A percentile compares a stretch with the other conserved stretches of the same genome.
phyloP scores from a whole-genome alignment of 2,888 invertebrate species.

The Glyphotaelius pellucidus region DNA sequence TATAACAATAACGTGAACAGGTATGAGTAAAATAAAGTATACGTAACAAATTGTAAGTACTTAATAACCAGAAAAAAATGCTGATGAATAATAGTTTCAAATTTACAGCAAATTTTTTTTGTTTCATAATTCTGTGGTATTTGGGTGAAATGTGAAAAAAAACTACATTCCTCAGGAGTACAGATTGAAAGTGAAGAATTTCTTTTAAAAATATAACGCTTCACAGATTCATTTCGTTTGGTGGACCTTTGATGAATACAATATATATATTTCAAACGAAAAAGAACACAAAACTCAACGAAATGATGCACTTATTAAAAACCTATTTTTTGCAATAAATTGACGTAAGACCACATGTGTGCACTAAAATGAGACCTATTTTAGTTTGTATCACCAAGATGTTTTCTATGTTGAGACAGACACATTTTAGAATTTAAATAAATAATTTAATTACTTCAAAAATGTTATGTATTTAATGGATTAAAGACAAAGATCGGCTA shows the following conservation, averaged over 20 bases:
- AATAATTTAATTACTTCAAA: neutral
- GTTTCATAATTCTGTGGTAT: neutral
- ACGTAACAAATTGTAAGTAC: neutral
- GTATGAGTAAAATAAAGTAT: neutral
- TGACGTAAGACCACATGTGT: neutral
- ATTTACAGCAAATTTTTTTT: neutral
- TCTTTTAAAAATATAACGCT: neutral
- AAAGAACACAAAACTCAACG: neutral
- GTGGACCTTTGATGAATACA: neutral
- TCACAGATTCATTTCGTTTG: neutral
- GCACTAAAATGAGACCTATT: neutral
- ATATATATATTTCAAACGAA: neutral
- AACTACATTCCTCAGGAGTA: too few species aligned
- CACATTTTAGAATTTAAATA: neutral
- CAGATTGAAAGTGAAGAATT: too few species aligned
- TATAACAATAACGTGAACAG: neutral
- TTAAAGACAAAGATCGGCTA: neutral
- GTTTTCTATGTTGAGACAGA: neutral
- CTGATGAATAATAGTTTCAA: neutral
- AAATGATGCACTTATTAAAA: too few species aligned
- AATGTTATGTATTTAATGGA: neutral
- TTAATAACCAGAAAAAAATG: neutral
- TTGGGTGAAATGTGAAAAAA: neutral
- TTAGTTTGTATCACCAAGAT: neutral
- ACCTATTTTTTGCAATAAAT: too few species aligned